Evolutionary conservation across 2,888 invertebrate genomes (phyloP).

Genomic region (Chesias legatella): DNA sequence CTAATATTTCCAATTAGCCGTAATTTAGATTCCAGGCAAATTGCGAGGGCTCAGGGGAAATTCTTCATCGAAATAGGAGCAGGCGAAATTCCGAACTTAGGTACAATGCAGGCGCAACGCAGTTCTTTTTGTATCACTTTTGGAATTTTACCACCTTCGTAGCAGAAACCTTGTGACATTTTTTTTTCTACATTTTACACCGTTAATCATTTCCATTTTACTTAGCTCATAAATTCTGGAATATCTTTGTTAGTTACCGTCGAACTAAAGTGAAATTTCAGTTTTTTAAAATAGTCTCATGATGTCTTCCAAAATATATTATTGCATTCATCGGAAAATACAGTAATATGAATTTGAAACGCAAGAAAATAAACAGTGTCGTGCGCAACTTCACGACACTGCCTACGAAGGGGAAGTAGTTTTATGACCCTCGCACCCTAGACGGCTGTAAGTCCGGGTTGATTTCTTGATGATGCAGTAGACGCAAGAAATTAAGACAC

Average conservation of each 20-base stretch:
- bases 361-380: conserved; percentile 48
- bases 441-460: conserved; percentile 64
- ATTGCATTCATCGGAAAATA: too few relatives aligned
- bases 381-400: conserved; percentile 44
- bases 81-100: conserved; percentile 39
- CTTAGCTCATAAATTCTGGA: too few relatives aligned
- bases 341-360: conserved; percentile 23
- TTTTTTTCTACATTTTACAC: too few relatives aligned
- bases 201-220: too few relatives aligned
- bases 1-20: conserved; percentile 50
- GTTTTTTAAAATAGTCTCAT: too few relatives aligned
- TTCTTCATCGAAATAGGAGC: conserved; percentile 69
- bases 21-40: conserved; percentile 46
- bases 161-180: too few relatives aligned
- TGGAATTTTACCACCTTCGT: background rate
- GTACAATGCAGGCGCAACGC: background rate
- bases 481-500: conserved; percentile 31
- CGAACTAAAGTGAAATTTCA: too few relatives aligned
- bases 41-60: conserved; percentile 63
- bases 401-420: conserved; percentile 62
- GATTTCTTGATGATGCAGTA: conserved; percentile 64
- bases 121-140: background rate
- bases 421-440: conserved; percentile 72
- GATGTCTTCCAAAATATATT: too few relatives aligned
- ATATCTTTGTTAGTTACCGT: too few relatives aligned